Conservation (phyloP, 2,888 invertebrate genomes). For the Hetaerina titia region DNA sequence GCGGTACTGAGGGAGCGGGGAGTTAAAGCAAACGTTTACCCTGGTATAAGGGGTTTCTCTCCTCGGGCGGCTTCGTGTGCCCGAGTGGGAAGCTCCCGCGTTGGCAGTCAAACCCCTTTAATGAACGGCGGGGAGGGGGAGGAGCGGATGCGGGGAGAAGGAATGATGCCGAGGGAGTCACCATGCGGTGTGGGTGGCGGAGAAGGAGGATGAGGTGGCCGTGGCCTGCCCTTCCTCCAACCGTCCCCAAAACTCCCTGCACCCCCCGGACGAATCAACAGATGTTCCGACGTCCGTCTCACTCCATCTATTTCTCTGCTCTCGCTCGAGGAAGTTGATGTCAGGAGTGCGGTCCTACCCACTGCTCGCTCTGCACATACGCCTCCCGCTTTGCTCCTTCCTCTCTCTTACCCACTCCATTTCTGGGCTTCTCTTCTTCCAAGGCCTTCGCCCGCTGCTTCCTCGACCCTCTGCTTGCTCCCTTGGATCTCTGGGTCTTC, state of each 20-base stretch:
- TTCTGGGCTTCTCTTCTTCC: background rate
- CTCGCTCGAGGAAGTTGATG: conserved; percentile 2
- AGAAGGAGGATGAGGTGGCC: background rate
- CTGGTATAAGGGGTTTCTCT: background rate
- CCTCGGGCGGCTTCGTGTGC: background rate
- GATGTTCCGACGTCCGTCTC: conserved; percentile 48
- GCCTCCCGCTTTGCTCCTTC: background rate
- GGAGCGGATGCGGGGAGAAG: background rate
- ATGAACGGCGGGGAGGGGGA: background rate
- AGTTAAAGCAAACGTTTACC: conserved; percentile 63
- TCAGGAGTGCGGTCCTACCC: background rate
- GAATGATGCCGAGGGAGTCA: background rate
- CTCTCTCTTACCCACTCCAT: background rate
- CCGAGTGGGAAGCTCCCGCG: background rate
- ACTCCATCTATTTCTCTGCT: background rate
- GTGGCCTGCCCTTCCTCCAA: background rate
- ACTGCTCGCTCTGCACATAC: background rate
- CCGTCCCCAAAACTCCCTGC: background rate
- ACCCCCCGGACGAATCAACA: conserved; percentile 49
- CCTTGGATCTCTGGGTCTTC: background rate
- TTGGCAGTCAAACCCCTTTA: conserved; percentile 47
- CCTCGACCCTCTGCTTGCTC: no score
- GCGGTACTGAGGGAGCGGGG: background rate
- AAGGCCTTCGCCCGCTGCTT: background rate
- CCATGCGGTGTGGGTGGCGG: background rate